Conservation (phyloP, 2,113 vertebrate species). For the Beaufortia kweichowensis region DNA sequence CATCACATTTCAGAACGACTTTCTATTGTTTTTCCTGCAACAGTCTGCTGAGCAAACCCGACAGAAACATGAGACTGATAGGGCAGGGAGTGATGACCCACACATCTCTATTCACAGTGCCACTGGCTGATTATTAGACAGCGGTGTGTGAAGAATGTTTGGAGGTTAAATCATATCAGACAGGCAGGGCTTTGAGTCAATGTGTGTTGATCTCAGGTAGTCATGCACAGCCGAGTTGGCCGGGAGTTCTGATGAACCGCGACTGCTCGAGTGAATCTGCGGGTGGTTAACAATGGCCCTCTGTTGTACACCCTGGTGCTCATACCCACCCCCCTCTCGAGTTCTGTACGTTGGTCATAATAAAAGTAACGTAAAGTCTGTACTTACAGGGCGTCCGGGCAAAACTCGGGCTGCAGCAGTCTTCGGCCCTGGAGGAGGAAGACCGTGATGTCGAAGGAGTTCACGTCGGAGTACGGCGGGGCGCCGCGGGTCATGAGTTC, state of each 20-base stretch:
- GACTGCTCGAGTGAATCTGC: constrained; percentile 45
- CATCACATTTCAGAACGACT: constrained; percentile 7
- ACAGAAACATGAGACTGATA: constrained; percentile 21
- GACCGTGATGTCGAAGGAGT: constrained; percentile 96
- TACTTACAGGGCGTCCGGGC: constrained; percentile 93
- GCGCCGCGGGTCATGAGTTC: constrained; percentile 98
- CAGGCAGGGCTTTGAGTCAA: constrained; percentile 13
- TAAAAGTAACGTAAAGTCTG: too few relatives aligned
- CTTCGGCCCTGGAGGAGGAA: constrained; percentile 94
- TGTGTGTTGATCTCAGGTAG: constrained; percentile 38
- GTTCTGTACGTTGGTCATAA: constrained; percentile 2
- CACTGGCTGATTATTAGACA: constrained; percentile 1
- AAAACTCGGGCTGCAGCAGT: constrained; percentile 95
- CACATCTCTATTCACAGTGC: constrained; percentile 25
- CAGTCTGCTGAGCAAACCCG: constrained; percentile 34
- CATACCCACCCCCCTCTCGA: constrained; percentile 42
- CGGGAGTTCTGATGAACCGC: constrained; percentile 45
- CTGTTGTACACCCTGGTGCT: constrained; percentile 36
- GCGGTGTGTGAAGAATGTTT: constrained; percentile 26
- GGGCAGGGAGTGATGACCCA: constrained; percentile 41
- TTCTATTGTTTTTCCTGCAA: constrained; percentile 26
- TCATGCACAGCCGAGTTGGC: constrained; percentile 51
- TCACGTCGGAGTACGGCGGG: constrained; percentile 95
- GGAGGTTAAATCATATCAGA: constrained; percentile 20
- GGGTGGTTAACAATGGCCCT: constrained; percentile 50